These are phyloP conservation scores for Zootermopsis nevadensis DNA, from an alignment of 2,888 invertebrate species.

Conservation along the genomic window DNA sequence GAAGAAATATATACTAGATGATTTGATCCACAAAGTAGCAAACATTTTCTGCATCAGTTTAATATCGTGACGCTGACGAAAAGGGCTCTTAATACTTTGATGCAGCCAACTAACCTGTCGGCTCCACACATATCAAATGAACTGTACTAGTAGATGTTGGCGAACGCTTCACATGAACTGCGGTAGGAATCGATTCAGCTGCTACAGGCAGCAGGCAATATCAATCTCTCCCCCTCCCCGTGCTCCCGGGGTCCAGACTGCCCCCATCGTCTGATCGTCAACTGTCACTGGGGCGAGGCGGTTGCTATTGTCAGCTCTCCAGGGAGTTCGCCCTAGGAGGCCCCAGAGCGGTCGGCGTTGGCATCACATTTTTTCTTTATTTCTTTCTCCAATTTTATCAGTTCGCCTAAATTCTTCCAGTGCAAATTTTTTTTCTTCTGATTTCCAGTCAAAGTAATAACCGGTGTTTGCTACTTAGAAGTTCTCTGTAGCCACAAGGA, in stretches of 20 bases:
- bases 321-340: constrained; percentile 22
- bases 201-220: constrained; percentile 15
- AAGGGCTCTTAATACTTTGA: too few relatives aligned
- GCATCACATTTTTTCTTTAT: background rate
- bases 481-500: too few relatives aligned
- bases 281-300: constrained; percentile 25
- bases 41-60: too few relatives aligned
- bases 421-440: too few relatives aligned
- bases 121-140: background rate
- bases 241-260: constrained; percentile 1
- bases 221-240: constrained; percentile 24
- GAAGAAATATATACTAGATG: too few relatives aligned
- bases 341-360: background rate
- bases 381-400: background rate
- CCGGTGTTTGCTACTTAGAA: too few relatives aligned
- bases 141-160: background rate
- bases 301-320: constrained; percentile 21
- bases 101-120: too few relatives aligned
- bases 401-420: background rate
- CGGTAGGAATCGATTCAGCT: constrained; percentile 29
- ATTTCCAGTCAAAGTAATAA: too few relatives aligned
- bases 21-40: too few relatives aligned
- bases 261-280: constrained; percentile 32
- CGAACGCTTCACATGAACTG: background rate
- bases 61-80: too few relatives aligned